Evolutionary conservation across 2,113 vertebrate species (phyloP).

Genomic region (Leptobrachium ailaonicum): DNA sequence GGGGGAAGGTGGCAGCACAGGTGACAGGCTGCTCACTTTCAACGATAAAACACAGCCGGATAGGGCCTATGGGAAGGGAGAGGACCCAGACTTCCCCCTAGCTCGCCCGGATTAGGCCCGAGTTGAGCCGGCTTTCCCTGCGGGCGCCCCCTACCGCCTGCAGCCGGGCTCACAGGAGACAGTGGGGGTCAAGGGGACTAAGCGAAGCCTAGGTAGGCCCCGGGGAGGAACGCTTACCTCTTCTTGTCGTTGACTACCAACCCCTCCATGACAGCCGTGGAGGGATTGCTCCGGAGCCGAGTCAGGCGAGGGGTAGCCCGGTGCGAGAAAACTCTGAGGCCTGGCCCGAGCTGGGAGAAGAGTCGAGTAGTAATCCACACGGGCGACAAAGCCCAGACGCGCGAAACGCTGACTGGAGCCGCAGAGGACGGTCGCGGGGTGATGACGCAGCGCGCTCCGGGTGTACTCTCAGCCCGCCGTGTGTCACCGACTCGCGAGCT

Average conservation of each 20-base stretch:
- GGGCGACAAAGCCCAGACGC: background rate
- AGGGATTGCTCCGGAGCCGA: constrained; percentile 5
- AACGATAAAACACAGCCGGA: no score
- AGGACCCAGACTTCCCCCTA: no score
- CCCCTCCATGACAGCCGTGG: constrained; percentile 37
- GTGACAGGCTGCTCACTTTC: no score
- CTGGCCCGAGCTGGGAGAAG: background rate
- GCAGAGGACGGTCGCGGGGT: constrained; percentile 7
- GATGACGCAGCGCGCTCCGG: background rate
- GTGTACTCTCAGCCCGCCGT: background rate
- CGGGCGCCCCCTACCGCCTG: no score
- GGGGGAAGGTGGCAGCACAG: no score
- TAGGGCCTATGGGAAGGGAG: no score
- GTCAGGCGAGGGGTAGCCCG: constrained; percentile 9
- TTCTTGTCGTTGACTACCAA: constrained; percentile 24
- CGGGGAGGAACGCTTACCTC: constrained; percentile 2
- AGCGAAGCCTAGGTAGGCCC: background rate
- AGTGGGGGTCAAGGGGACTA: no score
- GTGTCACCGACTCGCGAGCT: background rate
- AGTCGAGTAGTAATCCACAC: background rate
- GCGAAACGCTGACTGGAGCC: background rate
- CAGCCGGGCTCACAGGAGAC: no score
- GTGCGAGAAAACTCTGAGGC: constrained; percentile 15
- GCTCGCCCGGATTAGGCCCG: no score
- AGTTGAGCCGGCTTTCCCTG: no score